Conservation (phyloP, 2,888 invertebrate species). For the Caenorhabditis angaria region DNA sequence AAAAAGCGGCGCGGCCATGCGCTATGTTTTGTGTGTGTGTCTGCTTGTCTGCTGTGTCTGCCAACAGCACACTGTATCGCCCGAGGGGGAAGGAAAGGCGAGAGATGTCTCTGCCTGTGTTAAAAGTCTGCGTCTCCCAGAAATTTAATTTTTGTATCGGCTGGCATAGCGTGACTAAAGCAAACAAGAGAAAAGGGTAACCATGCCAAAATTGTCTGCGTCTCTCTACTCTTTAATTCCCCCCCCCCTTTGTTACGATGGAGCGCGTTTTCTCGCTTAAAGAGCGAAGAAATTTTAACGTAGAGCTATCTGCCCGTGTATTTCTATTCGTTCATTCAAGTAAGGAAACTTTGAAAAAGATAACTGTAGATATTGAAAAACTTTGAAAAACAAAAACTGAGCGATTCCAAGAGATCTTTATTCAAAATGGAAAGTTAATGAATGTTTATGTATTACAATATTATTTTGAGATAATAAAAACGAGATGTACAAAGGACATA, state of each 20-base stretch:
- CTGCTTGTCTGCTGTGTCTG: no score
- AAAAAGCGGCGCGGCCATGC: no score
- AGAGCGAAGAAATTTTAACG: not conserved
- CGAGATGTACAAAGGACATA: not conserved
- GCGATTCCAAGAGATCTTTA: conserved; percentile 1
- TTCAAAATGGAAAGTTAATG: conserved; percentile 2
- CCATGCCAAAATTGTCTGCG: not conserved
- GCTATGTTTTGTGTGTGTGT: no score
- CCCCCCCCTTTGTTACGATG: not conserved
- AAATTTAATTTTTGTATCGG: no score
- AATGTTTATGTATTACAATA: not conserved
- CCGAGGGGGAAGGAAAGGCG: no score
- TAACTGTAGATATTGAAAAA: no score
- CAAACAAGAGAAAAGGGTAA: not conserved
- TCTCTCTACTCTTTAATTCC: not conserved
- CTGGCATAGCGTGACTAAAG: not conserved
- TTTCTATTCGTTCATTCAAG: no score
- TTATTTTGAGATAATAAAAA: not conserved
- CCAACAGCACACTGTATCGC: no score
- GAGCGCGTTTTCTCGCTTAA: not conserved
- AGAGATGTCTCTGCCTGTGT: no score
- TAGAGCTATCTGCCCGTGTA: not conserved
- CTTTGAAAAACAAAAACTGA: no score
- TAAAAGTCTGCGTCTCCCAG: no score
- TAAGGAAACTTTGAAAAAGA: no score